Evolutionary conservation across 2,888 invertebrate species (phyloP).

Genomic region (Mamestra brassicae): DNA sequence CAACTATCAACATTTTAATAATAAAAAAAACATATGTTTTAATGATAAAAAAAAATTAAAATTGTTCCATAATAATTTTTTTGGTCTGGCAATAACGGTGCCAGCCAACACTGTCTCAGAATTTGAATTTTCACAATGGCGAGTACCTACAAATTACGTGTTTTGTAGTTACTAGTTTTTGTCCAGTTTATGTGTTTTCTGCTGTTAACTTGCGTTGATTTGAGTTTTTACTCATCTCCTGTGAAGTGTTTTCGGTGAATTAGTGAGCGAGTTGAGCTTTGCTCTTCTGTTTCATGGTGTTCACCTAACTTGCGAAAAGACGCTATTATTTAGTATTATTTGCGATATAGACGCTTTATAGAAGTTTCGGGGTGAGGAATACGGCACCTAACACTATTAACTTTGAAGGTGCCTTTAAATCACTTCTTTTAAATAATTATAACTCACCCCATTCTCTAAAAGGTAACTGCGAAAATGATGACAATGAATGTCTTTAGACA

Average conservation of each 20-base stretch:
- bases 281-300: neutral
- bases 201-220: neutral
- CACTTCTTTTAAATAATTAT: conserved; percentile 62
- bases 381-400: neutral
- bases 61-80: no score
- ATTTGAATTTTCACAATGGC: neutral
- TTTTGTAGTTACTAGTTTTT: neutral
- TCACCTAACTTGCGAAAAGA: neutral
- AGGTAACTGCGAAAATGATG: conserved; percentile 62
- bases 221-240: neutral
- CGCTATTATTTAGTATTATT: conserved; percentile 2
- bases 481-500: neutral
- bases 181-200: neutral
- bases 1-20: no score
- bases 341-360: conserved; percentile 13
- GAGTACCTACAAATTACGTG: neutral
- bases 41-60: no score
- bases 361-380: conserved; percentile 35
- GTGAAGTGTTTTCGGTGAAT: neutral
- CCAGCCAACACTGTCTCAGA: neutral
- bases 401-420: conserved; percentile 64
- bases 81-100: neutral
- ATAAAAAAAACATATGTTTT: no score
- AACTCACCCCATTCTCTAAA: conserved; percentile 37
- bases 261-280: neutral